A percentile compares a stretch with the other conserved stretches of the same genome.
These are phyloP conservation scores for Teleogryllus oceanicus DNA, from an alignment of 2,888 invertebrate genomes.

Conservation along the genomic window DNA sequence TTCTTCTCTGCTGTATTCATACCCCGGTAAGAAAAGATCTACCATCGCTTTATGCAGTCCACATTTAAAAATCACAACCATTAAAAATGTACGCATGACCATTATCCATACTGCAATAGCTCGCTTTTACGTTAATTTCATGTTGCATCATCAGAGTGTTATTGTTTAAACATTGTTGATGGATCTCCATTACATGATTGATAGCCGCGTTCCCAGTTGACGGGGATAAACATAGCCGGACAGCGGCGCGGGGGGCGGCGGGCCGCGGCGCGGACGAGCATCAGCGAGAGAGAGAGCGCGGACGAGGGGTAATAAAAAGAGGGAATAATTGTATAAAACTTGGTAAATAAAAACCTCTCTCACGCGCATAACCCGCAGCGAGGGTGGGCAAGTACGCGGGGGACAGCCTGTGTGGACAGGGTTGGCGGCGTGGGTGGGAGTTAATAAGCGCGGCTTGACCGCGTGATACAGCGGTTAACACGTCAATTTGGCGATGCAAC, in stretches of 20 bases:
- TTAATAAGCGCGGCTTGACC: slow-evolving; percentile 1
- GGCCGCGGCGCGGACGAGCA: not conserved
- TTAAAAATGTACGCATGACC: slow-evolving; percentile 18
- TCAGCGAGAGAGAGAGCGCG: not conserved
- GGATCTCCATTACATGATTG: slow-evolving; percentile 18
- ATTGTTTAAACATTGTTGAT: slow-evolving; percentile 18
- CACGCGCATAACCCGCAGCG: slow-evolving; percentile 1
- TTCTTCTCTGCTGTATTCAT: no score
- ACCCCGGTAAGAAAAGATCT: no score
- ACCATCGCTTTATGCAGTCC: no score
- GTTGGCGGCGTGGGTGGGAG: not conserved
- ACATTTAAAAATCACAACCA: not conserved
- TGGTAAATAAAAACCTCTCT: slow-evolving; percentile 11
- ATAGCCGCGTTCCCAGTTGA: slow-evolving; percentile 18
- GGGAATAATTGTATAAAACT: slow-evolving; percentile 18
- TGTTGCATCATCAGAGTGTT: slow-evolving; percentile 18
- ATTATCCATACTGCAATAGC: slow-evolving; percentile 4
- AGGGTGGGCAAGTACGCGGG: not conserved
- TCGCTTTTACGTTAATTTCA: slow-evolving; percentile 18
- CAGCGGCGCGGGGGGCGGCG: not conserved
- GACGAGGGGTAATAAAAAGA: not conserved
- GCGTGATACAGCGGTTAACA: slow-evolving; percentile 18
- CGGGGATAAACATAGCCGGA: slow-evolving; percentile 12
- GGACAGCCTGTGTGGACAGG: not conserved
- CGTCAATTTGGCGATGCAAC: slow-evolving; percentile 10